Evolutionary conservation across 2,113 vertebrate species (phyloP).

Genomic region (Ariopsis seemanni): DNA sequence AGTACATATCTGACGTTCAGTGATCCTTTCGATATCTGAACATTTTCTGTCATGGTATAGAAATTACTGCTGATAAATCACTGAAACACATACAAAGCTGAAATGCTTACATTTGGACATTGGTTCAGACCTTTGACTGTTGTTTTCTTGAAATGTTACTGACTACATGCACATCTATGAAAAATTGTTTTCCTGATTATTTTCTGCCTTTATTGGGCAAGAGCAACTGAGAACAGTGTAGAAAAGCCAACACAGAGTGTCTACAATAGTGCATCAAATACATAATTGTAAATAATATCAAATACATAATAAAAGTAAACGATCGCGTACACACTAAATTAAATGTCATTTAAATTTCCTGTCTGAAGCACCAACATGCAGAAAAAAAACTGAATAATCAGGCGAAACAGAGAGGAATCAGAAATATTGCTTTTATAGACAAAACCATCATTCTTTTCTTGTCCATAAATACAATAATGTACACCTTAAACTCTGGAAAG

Average conservation of each 20-base stretch:
- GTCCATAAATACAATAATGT: slow-evolving; percentile 5
- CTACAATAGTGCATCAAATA: background rate
- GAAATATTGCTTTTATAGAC: slow-evolving; percentile 15
- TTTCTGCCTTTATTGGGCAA: background rate
- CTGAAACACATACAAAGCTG: background rate
- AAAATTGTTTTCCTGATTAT: background rate
- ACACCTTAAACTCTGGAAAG: background rate
- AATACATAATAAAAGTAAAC: background rate
- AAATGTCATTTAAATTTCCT: background rate
- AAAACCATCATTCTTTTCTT: background rate
- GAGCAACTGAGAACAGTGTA: background rate
- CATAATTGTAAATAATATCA: background rate
- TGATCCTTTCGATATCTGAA: background rate
- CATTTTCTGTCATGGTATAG: background rate
- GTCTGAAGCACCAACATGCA: background rate
- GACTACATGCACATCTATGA: background rate
- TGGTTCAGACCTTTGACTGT: background rate
- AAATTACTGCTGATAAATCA: background rate
- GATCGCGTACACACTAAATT: background rate
- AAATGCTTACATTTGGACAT: background rate
- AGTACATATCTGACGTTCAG: background rate
- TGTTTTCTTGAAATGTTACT: background rate
- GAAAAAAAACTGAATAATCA: background rate
- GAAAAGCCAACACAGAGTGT: background rate
- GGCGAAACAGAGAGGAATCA: background rate